Base-by-base conservation (phyloP, 2,888 invertebrate genomes). In the Helleia helle region DNA sequence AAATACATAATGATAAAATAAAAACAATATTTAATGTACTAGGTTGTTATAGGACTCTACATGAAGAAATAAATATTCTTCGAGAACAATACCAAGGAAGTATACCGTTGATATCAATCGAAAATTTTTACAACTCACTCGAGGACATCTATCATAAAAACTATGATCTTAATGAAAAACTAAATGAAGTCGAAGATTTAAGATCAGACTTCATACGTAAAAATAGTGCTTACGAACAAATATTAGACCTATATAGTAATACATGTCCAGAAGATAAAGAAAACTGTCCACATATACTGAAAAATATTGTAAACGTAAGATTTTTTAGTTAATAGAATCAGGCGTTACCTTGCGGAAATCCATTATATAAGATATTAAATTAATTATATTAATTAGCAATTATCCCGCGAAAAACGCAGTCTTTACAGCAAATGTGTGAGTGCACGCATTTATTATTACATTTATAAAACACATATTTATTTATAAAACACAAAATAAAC, bases 41-140 rank as follows among this genome's bases (percentile, higher is more conserved):
- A 17, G 15, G 9, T 30, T 11, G 7, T 12, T 70, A 38, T 46
- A 86, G 85, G 48, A 77, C 71, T 41, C 62, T 84, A 52, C 69
- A 65, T 43, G 71, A 79, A 52, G 56, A 79, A 25, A 55, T 84
- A 56, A 71, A 79, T 56, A 55, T 59, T 11, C 51, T 86, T 6
- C 62, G 80, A 38, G 66, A 73, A 41, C 83, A 86, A 51, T 86
- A 86, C 52, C 74, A 80, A 47, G 81, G 84, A 13, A 57, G 69
- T 47, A 26, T 84, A 41, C 85, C 86, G 2, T 43, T 76, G 3
- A 54, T 59, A 18, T 70, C 75, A 1, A 46, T 77, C 9, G 84
- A 85, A 59, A 72, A 66, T 40, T 79, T 73, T 56, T 39, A 74
- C 1, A 69, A 70, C 37, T 66, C 60, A 48, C 46, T 68, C 8